Percentiles rank a stretch among this genome's conserved stretches.
Evolutionary conservation across 30 jellyfish, hydroid and myxozoan species (phyloP).

Genomic region (Hydractinia echinata): DNA sequence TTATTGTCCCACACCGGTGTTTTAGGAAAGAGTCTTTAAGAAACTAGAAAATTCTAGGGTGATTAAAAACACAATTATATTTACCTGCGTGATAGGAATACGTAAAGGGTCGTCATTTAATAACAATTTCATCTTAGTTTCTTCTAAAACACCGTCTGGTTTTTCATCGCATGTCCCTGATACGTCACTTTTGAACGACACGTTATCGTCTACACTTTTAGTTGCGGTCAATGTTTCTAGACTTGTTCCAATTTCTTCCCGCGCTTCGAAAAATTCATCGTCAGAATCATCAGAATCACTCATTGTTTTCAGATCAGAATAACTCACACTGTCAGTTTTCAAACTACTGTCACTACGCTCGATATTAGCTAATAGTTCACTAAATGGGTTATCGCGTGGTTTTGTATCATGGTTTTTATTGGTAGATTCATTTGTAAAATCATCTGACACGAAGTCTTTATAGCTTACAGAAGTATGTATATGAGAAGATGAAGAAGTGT

Average conservation of each 20-base stretch:
- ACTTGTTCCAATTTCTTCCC: slow-evolving; percentile 43
- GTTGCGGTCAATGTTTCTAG: too few relatives aligned
- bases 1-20: not conserved
- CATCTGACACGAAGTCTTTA: slow-evolving; percentile 14
- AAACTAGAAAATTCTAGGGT: not conserved
- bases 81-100: slow-evolving; percentile 91
- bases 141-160: slow-evolving; percentile 64
- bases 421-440: not conserved
- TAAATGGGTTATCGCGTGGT: not conserved
- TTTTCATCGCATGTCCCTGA: slow-evolving; percentile 4
- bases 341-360: not conserved
- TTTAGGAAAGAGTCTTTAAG: not conserved
- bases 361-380: slow-evolving; percentile 7
- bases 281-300: slow-evolving; percentile 52
- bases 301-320: not conserved
- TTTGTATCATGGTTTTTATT: not conserved
- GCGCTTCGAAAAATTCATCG: slow-evolving; percentile 86
- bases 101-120: slow-evolving; percentile 59
- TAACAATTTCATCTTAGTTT: slow-evolving; percentile 65
- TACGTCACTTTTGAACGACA: not conserved
- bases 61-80: not conserved
- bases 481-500: not conserved
- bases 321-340: not conserved
- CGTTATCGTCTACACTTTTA: not conserved
- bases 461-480: slow-evolving; percentile 19